A percentile compares a stretch with the other conserved stretches of the same genome.
Conservation (phyloP, 23 tunicate species). For the Trididemnum miniatum region DNA sequence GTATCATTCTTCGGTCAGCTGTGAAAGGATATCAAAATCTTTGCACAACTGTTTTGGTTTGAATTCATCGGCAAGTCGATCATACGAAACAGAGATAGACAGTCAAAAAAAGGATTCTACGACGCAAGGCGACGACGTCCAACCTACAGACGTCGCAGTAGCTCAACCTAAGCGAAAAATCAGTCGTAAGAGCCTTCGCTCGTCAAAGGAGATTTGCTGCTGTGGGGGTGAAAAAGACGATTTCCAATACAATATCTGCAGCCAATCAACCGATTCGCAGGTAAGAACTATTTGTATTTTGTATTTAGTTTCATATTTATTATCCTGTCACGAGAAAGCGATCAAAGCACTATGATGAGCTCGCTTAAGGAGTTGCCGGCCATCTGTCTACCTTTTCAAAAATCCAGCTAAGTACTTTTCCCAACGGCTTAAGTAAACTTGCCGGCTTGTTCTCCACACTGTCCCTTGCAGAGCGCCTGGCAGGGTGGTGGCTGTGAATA, state of each 20-base stretch:
- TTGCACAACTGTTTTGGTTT: constrained; percentile 52
- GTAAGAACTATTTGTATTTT: too few species aligned
- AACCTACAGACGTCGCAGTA: neutral
- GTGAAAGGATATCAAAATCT: constrained; percentile 23
- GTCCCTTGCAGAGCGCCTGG: too few species aligned
- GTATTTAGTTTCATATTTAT: too few species aligned
- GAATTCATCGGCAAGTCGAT: neutral
- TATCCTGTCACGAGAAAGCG: too few species aligned
- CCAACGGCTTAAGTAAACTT: too few species aligned
- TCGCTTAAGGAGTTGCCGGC: too few species aligned
- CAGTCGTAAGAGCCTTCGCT: neutral
- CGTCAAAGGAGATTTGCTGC: constrained; percentile 34
- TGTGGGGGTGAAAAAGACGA: constrained; percentile 1
- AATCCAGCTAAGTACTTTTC: too few species aligned
- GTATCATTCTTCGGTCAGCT: constrained; percentile 44
- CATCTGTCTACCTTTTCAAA: too few species aligned
- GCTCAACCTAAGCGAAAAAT: neutral
- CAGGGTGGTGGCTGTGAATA: too few species aligned
- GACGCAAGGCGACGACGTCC: neutral
- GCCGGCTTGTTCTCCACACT: too few species aligned
- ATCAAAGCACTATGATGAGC: too few species aligned
- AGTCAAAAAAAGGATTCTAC: neutral
- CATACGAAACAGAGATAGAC: neutral
- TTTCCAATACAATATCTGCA: constrained; percentile 34
- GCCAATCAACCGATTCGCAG: too few species aligned